Evolutionary conservation across 1,140 invertebrate species (phyloP).

Genomic region (Venturia canescens): DNA sequence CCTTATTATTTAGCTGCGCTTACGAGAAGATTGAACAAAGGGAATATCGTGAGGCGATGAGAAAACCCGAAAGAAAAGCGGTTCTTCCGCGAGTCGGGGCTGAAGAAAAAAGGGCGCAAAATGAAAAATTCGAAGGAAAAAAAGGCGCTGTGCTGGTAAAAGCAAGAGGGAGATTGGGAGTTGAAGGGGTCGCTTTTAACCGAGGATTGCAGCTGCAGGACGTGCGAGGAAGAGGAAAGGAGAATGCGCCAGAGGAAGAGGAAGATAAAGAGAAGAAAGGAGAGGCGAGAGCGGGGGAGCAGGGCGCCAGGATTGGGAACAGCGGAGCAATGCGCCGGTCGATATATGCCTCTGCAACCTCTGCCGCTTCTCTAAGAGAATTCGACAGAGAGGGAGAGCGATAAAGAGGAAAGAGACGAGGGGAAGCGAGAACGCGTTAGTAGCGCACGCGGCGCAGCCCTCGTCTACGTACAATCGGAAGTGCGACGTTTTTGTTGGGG

Average conservation of each 20-base stretch:
- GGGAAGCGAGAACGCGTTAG: not conserved
- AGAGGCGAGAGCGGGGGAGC: not conserved
- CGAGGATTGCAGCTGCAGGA: constrained; percentile 6
- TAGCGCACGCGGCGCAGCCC: constrained; percentile 13
- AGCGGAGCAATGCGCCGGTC: constrained; percentile 50
- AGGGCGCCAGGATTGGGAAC: not conserved
- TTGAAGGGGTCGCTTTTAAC: constrained; percentile 26
- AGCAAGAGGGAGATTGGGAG: constrained; percentile 18
- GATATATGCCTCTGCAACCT: constrained; percentile 54
- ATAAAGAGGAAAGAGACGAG: not conserved
- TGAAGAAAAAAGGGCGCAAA: not conserved
- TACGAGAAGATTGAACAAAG: not conserved
- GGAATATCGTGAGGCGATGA: not conserved
- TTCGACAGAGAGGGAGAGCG: not conserved
- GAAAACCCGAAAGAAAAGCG: not conserved
- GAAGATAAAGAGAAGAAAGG: not conserved
- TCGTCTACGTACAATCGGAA: constrained; percentile 40
- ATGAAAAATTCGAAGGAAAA: not conserved
- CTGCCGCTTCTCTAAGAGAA: not conserved
- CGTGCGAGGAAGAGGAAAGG: not conserved
- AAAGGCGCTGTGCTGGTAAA: not conserved
- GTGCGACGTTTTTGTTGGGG: constrained; percentile 23
- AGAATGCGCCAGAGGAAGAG: not conserved
- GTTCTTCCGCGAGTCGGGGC: too few relatives aligned
- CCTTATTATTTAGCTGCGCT: not conserved